Conservation (phyloP, 2,113 vertebrate species). For the Lampris incognitus region DNA sequence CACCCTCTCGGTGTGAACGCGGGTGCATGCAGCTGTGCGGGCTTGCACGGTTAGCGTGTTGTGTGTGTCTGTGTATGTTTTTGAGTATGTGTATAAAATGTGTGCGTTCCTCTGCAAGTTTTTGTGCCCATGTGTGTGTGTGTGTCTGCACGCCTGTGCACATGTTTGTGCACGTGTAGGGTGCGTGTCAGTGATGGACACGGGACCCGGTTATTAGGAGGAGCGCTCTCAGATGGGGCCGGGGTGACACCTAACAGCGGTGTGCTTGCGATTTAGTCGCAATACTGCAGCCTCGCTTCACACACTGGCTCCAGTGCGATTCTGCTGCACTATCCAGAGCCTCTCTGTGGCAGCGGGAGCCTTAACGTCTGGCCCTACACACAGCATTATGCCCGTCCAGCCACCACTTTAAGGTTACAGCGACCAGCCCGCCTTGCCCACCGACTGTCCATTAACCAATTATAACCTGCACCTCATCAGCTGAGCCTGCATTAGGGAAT, state of each 20-base stretch:
- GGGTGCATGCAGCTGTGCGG: background rate
- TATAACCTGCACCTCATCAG: constrained; percentile 61
- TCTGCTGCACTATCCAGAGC: constrained; percentile 8
- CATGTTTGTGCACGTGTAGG: background rate
- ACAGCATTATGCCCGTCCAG: constrained; percentile 10
- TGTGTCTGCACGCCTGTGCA: constrained; percentile 6
- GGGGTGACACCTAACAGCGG: constrained; percentile 4
- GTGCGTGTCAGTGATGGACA: constrained; percentile 10
- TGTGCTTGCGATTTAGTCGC: background rate
- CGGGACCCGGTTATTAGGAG: background rate
- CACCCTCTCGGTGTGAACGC: constrained; percentile 65
- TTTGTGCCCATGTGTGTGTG: constrained; percentile 8
- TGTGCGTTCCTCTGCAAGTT: background rate
- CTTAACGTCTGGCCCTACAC: constrained; percentile 19
- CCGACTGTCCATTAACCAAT: constrained; percentile 62
- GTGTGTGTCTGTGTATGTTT: constrained; percentile 12
- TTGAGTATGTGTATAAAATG: constrained; percentile 49
- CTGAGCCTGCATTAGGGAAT: constrained; percentile 63
- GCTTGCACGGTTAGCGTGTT: background rate
- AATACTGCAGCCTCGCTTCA: background rate
- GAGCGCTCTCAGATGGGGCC: constrained; percentile 1
- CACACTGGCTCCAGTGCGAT: constrained; percentile 10
- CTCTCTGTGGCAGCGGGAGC: background rate
- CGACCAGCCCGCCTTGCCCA: constrained; percentile 49
- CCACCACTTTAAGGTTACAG: constrained; percentile 42